Base-by-base conservation (phyloP, 2,888 invertebrate species). In the Neria commutata region DNA sequence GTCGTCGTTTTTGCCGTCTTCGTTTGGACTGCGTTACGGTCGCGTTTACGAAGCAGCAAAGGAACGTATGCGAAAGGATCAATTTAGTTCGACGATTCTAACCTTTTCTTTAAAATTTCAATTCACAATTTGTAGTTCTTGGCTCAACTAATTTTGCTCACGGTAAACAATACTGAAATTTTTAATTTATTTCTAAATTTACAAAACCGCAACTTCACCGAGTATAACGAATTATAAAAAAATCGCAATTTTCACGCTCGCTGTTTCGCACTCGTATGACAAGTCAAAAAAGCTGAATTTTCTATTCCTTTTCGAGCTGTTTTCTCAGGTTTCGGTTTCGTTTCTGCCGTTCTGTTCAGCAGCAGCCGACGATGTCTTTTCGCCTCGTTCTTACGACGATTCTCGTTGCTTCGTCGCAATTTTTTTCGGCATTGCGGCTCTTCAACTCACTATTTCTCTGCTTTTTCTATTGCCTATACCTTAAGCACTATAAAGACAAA, bases 341-440 rank as follows among this genome's bases (percentile, higher is more conserved):
- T 40, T n/a, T 33, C 49, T 66, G 60, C 62, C 54, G 33, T 59
- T 42, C 61, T 67, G 68, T 72, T 72, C 68, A 73, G 70, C 68
- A 76, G 73, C 71, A 68, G 64, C 64, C 68, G 74, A 68, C 68
- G 72, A 67, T 73, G 67, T 74, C 66, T 71, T 64, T 70, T 70
- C 65, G 66, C 11, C 34, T 56, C 50, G 51, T 52, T 56, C 21
- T 40, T 24, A 24, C 21, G 14, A 37, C 48, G 45, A 50, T 60
- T 50, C 54, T 60, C 56, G 56, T 60, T 57, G 47, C 50, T 60
- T 60, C 46, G 54, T 33, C 29, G 33, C 23, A 25, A 42, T 25
- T 52, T 23, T 52, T 25, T 8, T n/a, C 26, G 40, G 6, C 17
- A 14, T 33, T 19, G 54, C 34, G 48, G 42, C 25, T n/a, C n/a